phyloP scores from a whole-genome alignment of 2,888 invertebrate genomes.

The Agrotis segetum region DNA sequence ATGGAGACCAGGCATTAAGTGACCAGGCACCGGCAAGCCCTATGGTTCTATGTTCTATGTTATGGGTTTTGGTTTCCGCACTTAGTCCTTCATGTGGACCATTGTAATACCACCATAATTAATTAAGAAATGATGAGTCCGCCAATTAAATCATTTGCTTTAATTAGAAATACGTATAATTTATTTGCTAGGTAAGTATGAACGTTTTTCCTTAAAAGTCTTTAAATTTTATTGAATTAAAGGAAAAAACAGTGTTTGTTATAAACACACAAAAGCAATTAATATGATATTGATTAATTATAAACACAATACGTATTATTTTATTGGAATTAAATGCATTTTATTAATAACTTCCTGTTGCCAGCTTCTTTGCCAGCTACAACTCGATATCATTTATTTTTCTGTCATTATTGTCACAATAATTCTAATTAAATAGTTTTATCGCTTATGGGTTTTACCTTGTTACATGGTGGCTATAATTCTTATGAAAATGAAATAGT shows the following conservation, averaged over 20 bases:
- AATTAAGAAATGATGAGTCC: not conserved
- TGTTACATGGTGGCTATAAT: not conserved
- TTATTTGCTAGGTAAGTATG: not conserved
- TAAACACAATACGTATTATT: not conserved
- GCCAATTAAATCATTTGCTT: not conserved
- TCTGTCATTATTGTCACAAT: not conserved
- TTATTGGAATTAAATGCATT: not conserved
- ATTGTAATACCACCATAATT: no score
- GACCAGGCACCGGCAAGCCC: no score
- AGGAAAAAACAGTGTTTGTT: slow-evolving; percentile 2
- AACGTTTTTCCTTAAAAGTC: not conserved
- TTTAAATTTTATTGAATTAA: not conserved
- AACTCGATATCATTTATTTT: no score
- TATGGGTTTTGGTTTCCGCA: no score
- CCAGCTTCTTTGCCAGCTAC: not conserved
- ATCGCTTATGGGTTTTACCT: not conserved
- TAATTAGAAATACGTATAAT: not conserved
- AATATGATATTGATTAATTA: not conserved
- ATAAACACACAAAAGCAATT: not conserved
- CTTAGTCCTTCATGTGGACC: no score
- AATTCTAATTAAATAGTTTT: no score
- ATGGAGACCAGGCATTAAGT: no score
- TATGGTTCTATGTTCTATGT: no score
- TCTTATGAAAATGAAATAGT: not conserved
- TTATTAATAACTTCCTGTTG: not conserved